Conservation (phyloP, 2,888 invertebrate genomes). For the Harpalus rubripes region DNA sequence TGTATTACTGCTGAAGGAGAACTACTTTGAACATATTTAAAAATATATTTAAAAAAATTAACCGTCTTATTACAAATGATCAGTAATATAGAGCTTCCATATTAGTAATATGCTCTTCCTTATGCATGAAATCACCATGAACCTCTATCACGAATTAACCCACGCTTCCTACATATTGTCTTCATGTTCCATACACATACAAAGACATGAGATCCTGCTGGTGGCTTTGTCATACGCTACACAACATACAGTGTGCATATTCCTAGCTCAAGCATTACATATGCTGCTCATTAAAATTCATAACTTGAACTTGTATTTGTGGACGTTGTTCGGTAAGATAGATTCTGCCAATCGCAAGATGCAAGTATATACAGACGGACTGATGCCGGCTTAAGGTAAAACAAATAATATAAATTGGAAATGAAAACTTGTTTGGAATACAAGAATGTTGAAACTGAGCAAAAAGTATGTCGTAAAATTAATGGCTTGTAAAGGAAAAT, state of each 20-base stretch:
- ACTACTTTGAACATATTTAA: too few relatives aligned
- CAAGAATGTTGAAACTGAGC: background rate
- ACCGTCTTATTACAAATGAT: too few relatives aligned
- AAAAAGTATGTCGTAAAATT: too few relatives aligned
- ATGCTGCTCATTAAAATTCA: conserved; percentile 43
- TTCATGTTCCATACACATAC: background rate
- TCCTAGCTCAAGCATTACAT: background rate
- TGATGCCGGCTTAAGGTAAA: background rate
- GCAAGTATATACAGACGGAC: background rate
- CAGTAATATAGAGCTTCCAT: too few relatives aligned
- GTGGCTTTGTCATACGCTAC: conserved; percentile 21
- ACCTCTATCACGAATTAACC: too few relatives aligned
- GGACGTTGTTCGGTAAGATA: conserved; percentile 14
- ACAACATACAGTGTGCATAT: background rate
- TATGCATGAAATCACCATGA: too few relatives aligned
- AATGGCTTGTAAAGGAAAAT: too few relatives aligned
- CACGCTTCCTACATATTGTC: background rate
- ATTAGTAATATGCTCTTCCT: too few relatives aligned
- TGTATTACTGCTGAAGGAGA: too few relatives aligned
- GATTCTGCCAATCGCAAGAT: conserved; percentile 15
- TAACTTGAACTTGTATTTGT: conserved; percentile 17
- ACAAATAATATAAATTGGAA: conserved; percentile 5
- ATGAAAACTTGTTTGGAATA: background rate
- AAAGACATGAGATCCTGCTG: background rate
- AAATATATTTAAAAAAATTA: too few relatives aligned